Base-by-base conservation (phyloP, 2,888 invertebrate species). In the Orchesella flavescens region DNA sequence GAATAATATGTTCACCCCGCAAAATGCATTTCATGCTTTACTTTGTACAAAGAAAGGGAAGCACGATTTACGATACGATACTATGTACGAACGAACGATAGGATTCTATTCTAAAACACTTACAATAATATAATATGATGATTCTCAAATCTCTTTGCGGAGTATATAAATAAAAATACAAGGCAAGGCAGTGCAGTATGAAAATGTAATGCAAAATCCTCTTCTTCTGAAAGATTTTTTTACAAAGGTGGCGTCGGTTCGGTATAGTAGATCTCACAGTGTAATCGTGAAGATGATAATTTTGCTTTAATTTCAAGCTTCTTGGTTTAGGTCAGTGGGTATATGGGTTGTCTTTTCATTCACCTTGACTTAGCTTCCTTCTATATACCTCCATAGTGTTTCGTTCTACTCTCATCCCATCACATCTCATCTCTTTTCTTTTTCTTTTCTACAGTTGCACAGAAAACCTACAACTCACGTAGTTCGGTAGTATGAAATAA, bases 241-340 rank as follows among this genome's bases (percentile, higher is more conserved):
- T 49, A n/a, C 12, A 49, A 34, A 34, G 34, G 34, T 34, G 34
- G 49, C 10, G n/a, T 49, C 49, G n/a, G 12, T 12, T 49, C n/a
- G 12, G n/a, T 49, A 49, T 15, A 49, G 49, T 10, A 12, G 24
- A 19, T n/a, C 10, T 3, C 49, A 12, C n/a, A 12, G 3, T 49
- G 49, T n/a, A n/a, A 44, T 44, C 9, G 44, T 7, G 12, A 34
- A 34, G 34, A 34, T 34, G 34, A 34, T 34, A 34, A 34, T 34
- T 34, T 34, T 46, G 23, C 63, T 74, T 74, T 19, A 46, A 44
- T 74, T 74, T 61, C 72, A 15, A n/a, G 44, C 63, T 44, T 10
- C 44, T 72, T 78, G 83, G 81, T 87, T 86, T 79, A 87, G 87
- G 87, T 87, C 87, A 87, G 82, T 87, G 85, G 83, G 85, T 86